Percentiles rank a stretch among this genome's conserved stretches.
Conservation (phyloP, 1,140 invertebrate genomes). For the Holcopasites calliopsidis region DNA sequence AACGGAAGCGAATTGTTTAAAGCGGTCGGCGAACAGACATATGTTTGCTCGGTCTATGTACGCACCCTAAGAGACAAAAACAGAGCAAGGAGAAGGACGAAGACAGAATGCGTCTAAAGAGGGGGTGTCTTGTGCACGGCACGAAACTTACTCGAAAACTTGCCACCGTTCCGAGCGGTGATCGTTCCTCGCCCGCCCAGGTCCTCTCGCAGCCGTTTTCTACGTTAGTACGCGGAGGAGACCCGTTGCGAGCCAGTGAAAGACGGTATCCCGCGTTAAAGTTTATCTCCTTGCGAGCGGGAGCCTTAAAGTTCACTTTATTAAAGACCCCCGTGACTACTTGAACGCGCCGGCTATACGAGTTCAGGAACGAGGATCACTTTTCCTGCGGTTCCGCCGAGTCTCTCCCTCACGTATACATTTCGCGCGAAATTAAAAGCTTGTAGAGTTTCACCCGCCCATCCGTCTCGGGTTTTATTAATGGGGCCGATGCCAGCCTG, state of each 20-base stretch:
- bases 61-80: background rate
- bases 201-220: constrained; percentile 31
- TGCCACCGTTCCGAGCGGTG: constrained; percentile 59
- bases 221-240: constrained; percentile 37
- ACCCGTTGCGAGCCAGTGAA: constrained; percentile 45
- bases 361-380: constrained; percentile 17
- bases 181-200: constrained; percentile 42
- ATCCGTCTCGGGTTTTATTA: constrained; percentile 61
- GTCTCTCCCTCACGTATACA: constrained; percentile 56
- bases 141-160: constrained; percentile 70
- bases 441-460: constrained; percentile 60
- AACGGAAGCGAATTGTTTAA: too few relatives aligned
- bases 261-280: constrained; percentile 65
- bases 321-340: constrained; percentile 71
- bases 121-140: constrained; percentile 46
- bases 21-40: too few relatives aligned
- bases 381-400: constrained; percentile 51
- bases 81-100: background rate
- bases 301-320: constrained; percentile 75
- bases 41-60: too few relatives aligned
- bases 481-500: constrained; percentile 46
- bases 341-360: constrained; percentile 33
- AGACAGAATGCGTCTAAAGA: constrained; percentile 12
- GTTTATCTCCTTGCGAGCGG: constrained; percentile 70
- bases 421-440: constrained; percentile 67